Percentiles rank a stretch among this genome's conserved stretches.
phyloP scores from a whole-genome alignment of 2,888 invertebrate species.

The Idaea aversata region DNA sequence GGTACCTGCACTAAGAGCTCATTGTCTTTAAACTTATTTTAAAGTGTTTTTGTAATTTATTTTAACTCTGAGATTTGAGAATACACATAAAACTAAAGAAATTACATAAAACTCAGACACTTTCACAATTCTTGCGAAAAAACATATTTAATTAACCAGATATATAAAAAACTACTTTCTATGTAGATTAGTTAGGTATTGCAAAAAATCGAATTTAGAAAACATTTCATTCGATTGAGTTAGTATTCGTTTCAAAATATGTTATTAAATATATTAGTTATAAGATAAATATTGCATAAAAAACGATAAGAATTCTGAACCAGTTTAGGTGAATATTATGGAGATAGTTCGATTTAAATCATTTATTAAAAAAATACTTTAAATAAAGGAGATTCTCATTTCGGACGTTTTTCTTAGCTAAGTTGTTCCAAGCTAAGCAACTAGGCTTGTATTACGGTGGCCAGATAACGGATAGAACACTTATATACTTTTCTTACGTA shows the following conservation, averaged over 20 bases:
- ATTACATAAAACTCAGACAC: not conserved
- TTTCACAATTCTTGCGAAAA: not conserved
- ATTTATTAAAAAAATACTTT: too few relatives aligned
- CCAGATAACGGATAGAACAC: too few relatives aligned
- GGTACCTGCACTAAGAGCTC: not conserved
- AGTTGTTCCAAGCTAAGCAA: too few relatives aligned
- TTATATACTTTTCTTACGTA: too few relatives aligned
- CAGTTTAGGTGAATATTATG: too few relatives aligned
- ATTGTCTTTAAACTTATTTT: not conserved
- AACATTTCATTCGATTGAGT: not conserved
- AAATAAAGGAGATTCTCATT: too few relatives aligned
- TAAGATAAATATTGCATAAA: too few relatives aligned
- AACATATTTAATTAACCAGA: not conserved
- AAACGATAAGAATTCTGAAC: too few relatives aligned
- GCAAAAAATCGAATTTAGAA: not conserved
- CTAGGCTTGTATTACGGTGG: too few relatives aligned
- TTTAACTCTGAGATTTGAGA: not conserved
- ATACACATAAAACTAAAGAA: not conserved
- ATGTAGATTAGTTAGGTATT: not conserved
- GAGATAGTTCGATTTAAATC: too few relatives aligned
- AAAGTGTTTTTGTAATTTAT: not conserved
- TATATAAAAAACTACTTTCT: not conserved
- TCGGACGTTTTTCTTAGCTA: too few relatives aligned
- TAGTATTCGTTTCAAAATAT: not conserved
- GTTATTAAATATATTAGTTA: too few relatives aligned